A percentile compares a stretch with the other conserved stretches of the same genome.
Conservation (phyloP, 1,140 invertebrate genomes). For the Caerostris extrusa region DNA sequence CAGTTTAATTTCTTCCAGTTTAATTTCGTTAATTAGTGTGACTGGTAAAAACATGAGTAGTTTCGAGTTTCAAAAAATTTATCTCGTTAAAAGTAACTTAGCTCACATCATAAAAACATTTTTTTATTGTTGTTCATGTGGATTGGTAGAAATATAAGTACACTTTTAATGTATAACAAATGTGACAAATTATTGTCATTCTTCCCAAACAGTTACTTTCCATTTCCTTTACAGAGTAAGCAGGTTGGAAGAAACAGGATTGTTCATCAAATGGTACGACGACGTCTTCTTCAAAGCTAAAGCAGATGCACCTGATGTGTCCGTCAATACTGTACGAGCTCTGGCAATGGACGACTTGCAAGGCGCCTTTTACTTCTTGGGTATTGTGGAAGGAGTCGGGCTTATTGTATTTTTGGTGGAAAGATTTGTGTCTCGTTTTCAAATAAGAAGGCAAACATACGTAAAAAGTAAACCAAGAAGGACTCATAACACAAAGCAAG, state of each 20-base stretch:
- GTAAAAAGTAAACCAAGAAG: background rate
- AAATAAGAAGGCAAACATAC: background rate
- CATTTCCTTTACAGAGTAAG: background rate
- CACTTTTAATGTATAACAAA: too few relatives aligned
- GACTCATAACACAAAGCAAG: background rate
- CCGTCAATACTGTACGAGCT: background rate
- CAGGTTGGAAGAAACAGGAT: slow-evolving; percentile 62
- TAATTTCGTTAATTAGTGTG: too few relatives aligned
- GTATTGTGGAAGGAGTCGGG: background rate
- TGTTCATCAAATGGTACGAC: slow-evolving; percentile 67
- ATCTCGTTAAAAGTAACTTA: too few relatives aligned
- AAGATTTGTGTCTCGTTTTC: background rate
- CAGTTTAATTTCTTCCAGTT: too few relatives aligned
- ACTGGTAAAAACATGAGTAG: too few relatives aligned
- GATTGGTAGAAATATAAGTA: too few relatives aligned
- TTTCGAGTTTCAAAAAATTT: too few relatives aligned
- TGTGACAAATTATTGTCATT: too few relatives aligned
- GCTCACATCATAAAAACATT: too few relatives aligned
- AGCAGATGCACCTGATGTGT: background rate
- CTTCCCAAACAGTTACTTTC: background rate
- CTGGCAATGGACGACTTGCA: slow-evolving; percentile 60
- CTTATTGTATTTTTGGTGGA: background rate
- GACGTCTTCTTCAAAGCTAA: slow-evolving; percentile 60
- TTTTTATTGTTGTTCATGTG: too few relatives aligned
- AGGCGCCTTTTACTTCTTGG: slow-evolving; percentile 68